Evolutionary conservation across 2,888 invertebrate species (phyloP).

Genomic region (Brachyptera putata): DNA sequence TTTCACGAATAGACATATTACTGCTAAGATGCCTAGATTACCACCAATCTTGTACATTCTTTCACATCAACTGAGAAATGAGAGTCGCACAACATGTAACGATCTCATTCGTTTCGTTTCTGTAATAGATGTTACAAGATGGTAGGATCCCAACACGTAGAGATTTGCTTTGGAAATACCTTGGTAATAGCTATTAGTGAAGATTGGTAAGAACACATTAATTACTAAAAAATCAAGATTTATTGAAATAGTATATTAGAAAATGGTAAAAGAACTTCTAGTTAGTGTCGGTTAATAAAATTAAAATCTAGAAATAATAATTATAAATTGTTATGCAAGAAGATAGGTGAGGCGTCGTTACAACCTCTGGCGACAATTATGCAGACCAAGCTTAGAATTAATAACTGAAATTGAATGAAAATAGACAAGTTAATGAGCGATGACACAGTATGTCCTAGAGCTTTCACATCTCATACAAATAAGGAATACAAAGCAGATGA

Average conservation of each 20-base stretch:
- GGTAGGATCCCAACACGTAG: too few relatives aligned
- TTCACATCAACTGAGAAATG: too few relatives aligned
- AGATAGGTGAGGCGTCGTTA: neutral
- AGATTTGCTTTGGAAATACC: too few relatives aligned
- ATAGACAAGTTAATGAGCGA: conserved; percentile 1
- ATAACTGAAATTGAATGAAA: conserved; percentile 12
- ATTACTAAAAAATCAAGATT: too few relatives aligned
- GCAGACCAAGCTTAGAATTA: conserved; percentile 1
- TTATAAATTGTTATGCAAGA: neutral
- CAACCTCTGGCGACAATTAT: neutral
- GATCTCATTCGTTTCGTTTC: too few relatives aligned
- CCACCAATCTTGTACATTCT: too few relatives aligned
- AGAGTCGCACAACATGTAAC: too few relatives aligned
- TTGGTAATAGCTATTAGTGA: neutral
- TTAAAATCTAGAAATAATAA: neutral
- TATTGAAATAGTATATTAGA: neutral
- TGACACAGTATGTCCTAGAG: neutral
- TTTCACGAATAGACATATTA: too few relatives aligned
- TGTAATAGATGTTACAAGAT: too few relatives aligned
- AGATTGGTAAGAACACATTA: too few relatives aligned
- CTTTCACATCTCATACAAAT: neutral
- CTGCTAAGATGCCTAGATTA: too few relatives aligned
- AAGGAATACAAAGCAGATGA: neutral
- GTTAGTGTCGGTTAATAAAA: neutral
- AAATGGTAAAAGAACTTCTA: neutral